Evolutionary conservation across 2,797 vertebrate species (phyloP).

Genomic region (Propithecus deckenii): DNA sequence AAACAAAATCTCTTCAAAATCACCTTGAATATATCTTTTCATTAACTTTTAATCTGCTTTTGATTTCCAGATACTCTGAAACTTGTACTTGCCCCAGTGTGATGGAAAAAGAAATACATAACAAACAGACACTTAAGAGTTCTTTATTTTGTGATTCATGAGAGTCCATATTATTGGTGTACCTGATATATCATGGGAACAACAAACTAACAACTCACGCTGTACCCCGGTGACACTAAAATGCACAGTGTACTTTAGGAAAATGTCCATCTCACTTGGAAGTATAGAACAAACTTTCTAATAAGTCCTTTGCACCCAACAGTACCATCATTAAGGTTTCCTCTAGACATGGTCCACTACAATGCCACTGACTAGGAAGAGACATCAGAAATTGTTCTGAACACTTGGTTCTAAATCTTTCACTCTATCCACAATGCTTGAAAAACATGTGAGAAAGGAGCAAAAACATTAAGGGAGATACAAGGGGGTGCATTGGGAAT

Average conservation of each 20-base stretch:
- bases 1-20: conserved; percentile 43
- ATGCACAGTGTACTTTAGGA: neutral
- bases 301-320: conserved; percentile 3
- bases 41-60: neutral
- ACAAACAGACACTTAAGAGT: neutral
- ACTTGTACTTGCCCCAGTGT: neutral
- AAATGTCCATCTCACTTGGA: conserved; percentile 32
- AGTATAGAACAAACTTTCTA: neutral
- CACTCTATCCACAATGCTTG: neutral
- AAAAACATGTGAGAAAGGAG: neutral
- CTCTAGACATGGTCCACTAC: neutral
- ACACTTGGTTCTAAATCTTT: neutral
- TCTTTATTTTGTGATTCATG: neutral
- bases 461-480: neutral
- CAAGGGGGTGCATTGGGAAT: neutral
- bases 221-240: neutral
- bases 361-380: conserved; percentile 15
- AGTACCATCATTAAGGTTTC: neutral
- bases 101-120: neutral
- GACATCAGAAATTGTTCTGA: conserved; percentile 5
- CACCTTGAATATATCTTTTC: neutral
- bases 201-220: neutral
- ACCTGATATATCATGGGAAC: neutral
- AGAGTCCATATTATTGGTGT: neutral
- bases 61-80: neutral